Percentiles rank a stretch among this genome's conserved stretches.
phyloP scores from a whole-genome alignment of 2,113 vertebrate species.

The Tetrax tetrax region DNA sequence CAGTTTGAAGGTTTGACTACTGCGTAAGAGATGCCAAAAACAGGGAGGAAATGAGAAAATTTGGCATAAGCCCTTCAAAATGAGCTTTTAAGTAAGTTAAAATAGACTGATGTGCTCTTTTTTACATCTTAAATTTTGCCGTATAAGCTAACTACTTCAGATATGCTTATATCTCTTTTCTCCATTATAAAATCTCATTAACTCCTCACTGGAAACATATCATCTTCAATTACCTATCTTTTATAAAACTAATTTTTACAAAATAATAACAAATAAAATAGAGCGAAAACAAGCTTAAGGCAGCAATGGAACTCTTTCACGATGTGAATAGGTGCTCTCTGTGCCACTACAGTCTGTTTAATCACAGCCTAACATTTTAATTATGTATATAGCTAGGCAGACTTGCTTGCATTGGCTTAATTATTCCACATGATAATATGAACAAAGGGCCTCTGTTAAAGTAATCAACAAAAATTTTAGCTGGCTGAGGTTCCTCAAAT shows the following conservation, averaged over 20 bases:
- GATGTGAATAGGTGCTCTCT: conserved; percentile 22
- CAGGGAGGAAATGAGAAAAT: conserved; percentile 5
- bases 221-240: neutral
- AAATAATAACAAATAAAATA: conserved; percentile 14
- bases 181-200: neutral
- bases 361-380: conserved; percentile 61
- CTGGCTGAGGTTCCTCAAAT: conserved; percentile 70
- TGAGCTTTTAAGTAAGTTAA: conserved; percentile 1
- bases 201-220: neutral
- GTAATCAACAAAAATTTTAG: conserved; percentile 65
- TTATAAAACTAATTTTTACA: neutral
- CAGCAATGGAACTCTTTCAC: neutral
- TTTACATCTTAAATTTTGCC: neutral
- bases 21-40: neutral
- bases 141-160: neutral
- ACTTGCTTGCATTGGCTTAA: conserved; percentile 66
- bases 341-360: conserved; percentile 23
- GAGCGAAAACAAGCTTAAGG: neutral
- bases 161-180: neutral
- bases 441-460: conserved; percentile 75
- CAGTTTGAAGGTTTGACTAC: neutral
- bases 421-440: conserved; percentile 68
- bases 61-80: neutral
- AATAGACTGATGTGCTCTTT: neutral
- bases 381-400: conserved; percentile 60